Base-by-base conservation (phyloP, 1,140 invertebrate species). In the Oreohelix idahoensis region DNA sequence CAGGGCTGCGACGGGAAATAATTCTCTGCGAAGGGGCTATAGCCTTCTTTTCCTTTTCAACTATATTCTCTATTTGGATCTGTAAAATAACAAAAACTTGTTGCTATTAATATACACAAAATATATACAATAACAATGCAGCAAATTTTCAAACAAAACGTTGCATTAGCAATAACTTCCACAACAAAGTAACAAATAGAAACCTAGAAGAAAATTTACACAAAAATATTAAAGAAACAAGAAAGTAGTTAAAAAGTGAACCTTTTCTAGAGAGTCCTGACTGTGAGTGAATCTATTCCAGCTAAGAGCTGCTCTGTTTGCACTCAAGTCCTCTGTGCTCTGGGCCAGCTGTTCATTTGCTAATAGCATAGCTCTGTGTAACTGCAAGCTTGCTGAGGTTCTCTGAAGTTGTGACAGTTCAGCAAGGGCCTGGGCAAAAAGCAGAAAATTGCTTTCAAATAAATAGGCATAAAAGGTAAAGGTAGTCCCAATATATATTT, bases 271-370 rank as follows among this genome's bases (percentile, higher is more conserved):
- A 23, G 79, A 80, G 20, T 71, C 79, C 42, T 71, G 63, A 71
- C 79, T 80, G 66, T 71, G 66, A n/a, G 79, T 80, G 79, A 80
- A 80, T n/a, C 66, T 70, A 66, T 71, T 80, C 79, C 66, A 80
- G n/a, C 29, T 80, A 10, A 80, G 66, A 63, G 79, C 38, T 63
- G 58, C 77, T 36, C 26, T 36, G 29, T 39, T 53, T 2, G 42
- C n/a, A 32, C 38, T 45, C 15, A 80, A 51, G 32, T 80, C 79
- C 45, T 80, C 79, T 23, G 79, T 80, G 79, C 79, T 80, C 42
- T 80, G 79, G 26, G 69, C 79, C 39, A 80, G 32, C 29, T 80
- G 79, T 49, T 80, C 79, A 80, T 70, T 70, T 63, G 79, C 79
- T 49, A 80, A 42, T 5, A 80, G 69, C 66, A 80, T 71, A 11